Conservation (phyloP, 2,113 vertebrate genomes). For the Ochotona princeps region DNA sequence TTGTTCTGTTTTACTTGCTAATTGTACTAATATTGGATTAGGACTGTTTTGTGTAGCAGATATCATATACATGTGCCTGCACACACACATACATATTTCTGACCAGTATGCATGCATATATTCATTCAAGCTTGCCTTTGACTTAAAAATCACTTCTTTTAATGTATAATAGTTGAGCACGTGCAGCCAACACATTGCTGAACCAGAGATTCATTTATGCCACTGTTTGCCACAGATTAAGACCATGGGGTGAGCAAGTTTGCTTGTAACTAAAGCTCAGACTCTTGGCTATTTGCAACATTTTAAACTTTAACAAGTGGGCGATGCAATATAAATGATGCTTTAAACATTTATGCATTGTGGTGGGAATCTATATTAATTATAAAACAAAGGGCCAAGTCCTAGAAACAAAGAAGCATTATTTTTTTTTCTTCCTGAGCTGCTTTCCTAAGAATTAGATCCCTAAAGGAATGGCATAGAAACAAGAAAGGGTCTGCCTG, state of each 20-base stretch:
- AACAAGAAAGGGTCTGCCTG: constrained; percentile 38
- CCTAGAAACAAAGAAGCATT: constrained; percentile 75
- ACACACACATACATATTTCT: not conserved
- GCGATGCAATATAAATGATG: constrained; percentile 81
- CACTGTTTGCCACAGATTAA: constrained; percentile 64
- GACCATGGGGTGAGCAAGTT: constrained; percentile 67
- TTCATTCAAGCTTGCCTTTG: constrained; percentile 4
- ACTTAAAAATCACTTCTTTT: constrained; percentile 14
- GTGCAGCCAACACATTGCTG: not conserved
- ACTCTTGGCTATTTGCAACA: constrained; percentile 80
- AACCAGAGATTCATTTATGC: constrained; percentile 48
- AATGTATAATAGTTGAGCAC: constrained; percentile 18
- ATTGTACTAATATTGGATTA: not conserved
- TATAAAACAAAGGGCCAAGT: constrained; percentile 81
- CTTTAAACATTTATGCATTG: constrained; percentile 81
- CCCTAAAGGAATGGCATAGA: constrained; percentile 56
- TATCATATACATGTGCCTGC: too few relatives aligned
- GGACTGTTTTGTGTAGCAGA: not conserved
- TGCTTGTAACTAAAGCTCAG: constrained; percentile 70
- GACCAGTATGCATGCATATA: not conserved
- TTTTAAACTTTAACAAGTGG: constrained; percentile 82
- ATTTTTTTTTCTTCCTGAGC: constrained; percentile 62
- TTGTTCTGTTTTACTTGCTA: not conserved
- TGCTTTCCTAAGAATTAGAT: constrained; percentile 65
- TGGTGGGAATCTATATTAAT: constrained; percentile 81